Evolutionary conservation across 2,113 vertebrate genomes (phyloP), one percentile per base, ranked within the genome.

Genomic region (Gavia stellata): DNA sequence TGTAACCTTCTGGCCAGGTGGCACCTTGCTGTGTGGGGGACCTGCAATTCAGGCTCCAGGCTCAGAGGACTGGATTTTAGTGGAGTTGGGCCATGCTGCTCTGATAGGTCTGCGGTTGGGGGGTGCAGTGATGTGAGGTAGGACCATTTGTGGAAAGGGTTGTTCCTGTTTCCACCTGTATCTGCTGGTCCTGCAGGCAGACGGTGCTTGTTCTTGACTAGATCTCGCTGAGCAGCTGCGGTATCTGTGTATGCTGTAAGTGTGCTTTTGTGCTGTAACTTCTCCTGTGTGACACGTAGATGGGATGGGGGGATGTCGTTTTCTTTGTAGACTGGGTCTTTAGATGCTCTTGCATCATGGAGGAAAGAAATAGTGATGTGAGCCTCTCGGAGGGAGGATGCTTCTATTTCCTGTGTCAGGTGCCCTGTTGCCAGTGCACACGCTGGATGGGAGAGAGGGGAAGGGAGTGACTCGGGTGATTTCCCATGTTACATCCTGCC

Each of bases 351-450:
- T 90, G 31, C 2, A 7, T 84, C 34, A 15, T 0, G 4, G 63
- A 93, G 45, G 50, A 70, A 85, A 52, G 17, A 59, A 80, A 23
- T 5, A 81, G 34, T 4, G 20, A 5, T 70, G 45, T 86, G 49
- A 68, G 72, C 23, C 81, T 73, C 38, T 85, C 28, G 44, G 61
- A n/a, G 5, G 40, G 62, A 86, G 50, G 55, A 17, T 82, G 55
- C 12, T 73, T 14, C n/a, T 65, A 0, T 80, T 74, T 63, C 47
- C 44, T 42, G 47, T 73, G 36, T 59, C 49, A 33, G 72, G 36
- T 79, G 38, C 17, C 28, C 31, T 42, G 42, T 78, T 75, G 77
- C 28, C 0, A 0, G 1, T 61, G 38, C 33, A 63, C 6, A 0
- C 25, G 45, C 72, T 58, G 53, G 67, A 9, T 9, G 0, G 0